These are phyloP conservation scores for Echinometra lucunter DNA, from an alignment of 53 echinoderm and acorn worm genomes.

Conservation along the genomic window DNA sequence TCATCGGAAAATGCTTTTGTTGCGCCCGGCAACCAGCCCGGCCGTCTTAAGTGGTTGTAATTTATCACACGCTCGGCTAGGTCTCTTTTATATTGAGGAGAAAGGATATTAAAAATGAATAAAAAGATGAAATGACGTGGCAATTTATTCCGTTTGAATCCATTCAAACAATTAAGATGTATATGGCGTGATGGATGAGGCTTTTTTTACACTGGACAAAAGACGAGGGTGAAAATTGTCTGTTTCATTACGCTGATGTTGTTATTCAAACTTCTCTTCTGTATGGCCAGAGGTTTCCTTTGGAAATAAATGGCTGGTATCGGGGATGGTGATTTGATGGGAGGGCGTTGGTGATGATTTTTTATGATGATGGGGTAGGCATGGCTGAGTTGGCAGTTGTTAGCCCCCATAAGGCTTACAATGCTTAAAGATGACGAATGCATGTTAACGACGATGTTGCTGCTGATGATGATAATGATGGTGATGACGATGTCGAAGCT, in stretches of 20 bases:
- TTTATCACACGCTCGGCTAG: slow-evolving; percentile 43
- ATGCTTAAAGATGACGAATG: too few relatives aligned
- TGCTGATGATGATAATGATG: background rate
- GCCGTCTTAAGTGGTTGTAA: slow-evolving; percentile 51
- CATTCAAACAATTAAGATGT: background rate
- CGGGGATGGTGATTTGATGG: background rate
- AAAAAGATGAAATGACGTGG: slow-evolving; percentile 42
- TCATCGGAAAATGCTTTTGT: slow-evolving; percentile 31
- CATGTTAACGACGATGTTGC: too few relatives aligned
- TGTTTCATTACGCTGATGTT: background rate
- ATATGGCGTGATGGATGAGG: background rate
- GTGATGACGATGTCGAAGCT: background rate
- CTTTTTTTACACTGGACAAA: background rate
- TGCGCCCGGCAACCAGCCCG: background rate
- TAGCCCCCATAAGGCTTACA: too few relatives aligned
- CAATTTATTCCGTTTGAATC: background rate
- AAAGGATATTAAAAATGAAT: slow-evolving; percentile 33
- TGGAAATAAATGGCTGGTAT: background rate
- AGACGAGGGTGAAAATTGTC: background rate
- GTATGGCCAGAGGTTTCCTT: background rate
- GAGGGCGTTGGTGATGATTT: background rate
- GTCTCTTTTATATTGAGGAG: background rate
- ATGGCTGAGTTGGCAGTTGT: too few relatives aligned
- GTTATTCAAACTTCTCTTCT: background rate
- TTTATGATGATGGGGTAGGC: background rate